Conservation (phyloP, 2,797 vertebrate species). For the Enteromius argenteus region DNA sequence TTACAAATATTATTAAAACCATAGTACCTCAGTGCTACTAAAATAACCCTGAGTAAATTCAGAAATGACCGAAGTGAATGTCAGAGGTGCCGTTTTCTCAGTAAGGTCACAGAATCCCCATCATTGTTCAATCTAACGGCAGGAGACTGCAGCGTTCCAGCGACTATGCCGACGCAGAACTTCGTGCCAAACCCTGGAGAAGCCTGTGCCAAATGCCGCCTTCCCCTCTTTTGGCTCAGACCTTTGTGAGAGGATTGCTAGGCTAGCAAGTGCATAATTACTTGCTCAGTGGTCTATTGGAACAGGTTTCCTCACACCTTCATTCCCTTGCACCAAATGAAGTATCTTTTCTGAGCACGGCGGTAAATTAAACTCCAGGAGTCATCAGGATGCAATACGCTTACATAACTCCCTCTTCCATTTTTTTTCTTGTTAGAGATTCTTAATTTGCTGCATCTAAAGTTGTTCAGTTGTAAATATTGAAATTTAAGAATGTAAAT, state of each 20-base stretch:
- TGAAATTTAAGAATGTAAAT: neutral
- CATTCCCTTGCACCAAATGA: slow-evolving; percentile 41
- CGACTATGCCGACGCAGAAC: slow-evolving; percentile 15
- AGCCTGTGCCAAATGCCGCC: slow-evolving; percentile 53
- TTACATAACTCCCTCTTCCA: neutral
- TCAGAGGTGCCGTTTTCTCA: neutral
- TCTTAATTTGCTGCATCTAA: neutral
- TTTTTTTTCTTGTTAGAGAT: neutral
- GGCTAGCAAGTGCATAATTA: slow-evolving; percentile 62
- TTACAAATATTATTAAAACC: too few relatives aligned
- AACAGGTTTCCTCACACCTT: slow-evolving; percentile 55
- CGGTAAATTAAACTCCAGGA: slow-evolving; percentile 26
- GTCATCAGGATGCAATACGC: neutral
- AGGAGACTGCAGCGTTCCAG: slow-evolving; percentile 41
- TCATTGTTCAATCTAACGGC: slow-evolving; percentile 21
- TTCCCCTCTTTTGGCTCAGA: slow-evolving; percentile 45
- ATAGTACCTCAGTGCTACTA: neutral
- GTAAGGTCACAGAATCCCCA: slow-evolving; percentile 43
- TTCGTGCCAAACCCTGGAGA: slow-evolving; percentile 29
- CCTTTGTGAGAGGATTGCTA: slow-evolving; percentile 53
- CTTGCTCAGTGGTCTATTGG: slow-evolving; percentile 53
- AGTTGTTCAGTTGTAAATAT: neutral
- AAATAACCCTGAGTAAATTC: neutral
- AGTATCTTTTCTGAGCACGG: slow-evolving; percentile 36
- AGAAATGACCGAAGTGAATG: neutral